Evolutionary conservation across 2,797 vertebrate genomes (phyloP), one percentile per base, ranked within the genome.

Genomic region (Chaetophractus vellerosus): DNA sequence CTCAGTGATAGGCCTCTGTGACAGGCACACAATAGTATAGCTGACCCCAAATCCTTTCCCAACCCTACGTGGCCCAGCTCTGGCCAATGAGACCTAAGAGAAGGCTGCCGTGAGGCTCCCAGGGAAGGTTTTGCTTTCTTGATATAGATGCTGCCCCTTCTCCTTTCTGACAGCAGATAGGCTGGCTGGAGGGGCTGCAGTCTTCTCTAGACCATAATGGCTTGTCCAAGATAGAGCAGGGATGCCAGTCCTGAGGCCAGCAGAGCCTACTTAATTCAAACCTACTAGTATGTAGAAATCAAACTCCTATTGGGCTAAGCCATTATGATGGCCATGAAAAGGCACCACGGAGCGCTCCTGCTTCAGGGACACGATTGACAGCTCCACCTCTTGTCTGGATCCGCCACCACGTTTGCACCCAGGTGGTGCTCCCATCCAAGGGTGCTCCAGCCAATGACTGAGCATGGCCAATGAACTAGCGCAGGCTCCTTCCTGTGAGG

Each of bases 381-480:
- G 36, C 26, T 52, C 71, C 33, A 24, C 2, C 15, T 48, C 15
- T 71, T 33, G 50, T 45, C 19, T 8, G 55, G 36, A 31, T 26
- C 12, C 8, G 14, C 4, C 14, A 14, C 45, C 36, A n/a, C 4
- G 0, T 31, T 8, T 6, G 16, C 0, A 59, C 16, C 10, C 36
- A 64, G 86, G 26, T 45, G 3, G 14, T 0, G 1, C 26, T n/a
- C 38, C 45, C 0, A 0, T 5, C 52, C 52, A 55, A 8, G 26
- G 45, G 59, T 69, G 45, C 16, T n/a, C 52, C 64, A 45, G 55
- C 71, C 68, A 41, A n/a, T 7, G 57, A 14, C 50, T 6, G 16
- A 50, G 19, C 5, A 7, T 2, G 36, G 38, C 50, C 21, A 9
- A 4, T 0, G 9, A 57, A 72, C 64, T 15, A 10, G 15, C 2